Percentiles rank a stretch among this genome's conserved stretches.
Evolutionary conservation across 2,797 vertebrate species (phyloP).

Genomic region (Petrocephalus sullivani): DNA sequence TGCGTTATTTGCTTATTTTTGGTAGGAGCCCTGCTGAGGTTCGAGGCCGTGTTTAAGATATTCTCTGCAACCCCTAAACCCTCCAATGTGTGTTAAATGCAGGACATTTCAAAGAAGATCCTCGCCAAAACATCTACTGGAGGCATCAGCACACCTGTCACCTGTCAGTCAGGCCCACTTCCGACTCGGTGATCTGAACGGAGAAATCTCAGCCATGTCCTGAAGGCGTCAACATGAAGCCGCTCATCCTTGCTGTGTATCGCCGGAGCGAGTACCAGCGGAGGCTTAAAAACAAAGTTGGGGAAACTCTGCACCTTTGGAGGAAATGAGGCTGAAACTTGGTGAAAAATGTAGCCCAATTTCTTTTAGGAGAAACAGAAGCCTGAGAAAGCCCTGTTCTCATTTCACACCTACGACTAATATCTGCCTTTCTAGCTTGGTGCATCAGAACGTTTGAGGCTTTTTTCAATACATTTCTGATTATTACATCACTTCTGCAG

Average conservation of each 20-base stretch:
- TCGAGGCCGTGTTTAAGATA: not conserved
- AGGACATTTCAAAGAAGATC: not conserved
- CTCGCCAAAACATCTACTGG: not conserved
- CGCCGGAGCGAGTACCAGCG: not conserved
- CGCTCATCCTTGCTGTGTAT: not conserved
- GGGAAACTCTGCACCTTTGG: not conserved
- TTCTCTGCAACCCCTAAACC: not conserved
- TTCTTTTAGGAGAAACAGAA: not conserved
- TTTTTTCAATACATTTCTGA: not conserved
- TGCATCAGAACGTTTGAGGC: not conserved
- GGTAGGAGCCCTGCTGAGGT: not conserved
- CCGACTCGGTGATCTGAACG: conserved; percentile 6
- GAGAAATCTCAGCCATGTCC: not conserved
- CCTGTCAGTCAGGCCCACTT: conserved; percentile 5
- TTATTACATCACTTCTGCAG: conserved; percentile 12
- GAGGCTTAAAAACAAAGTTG: not conserved
- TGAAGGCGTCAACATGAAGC: conserved; percentile 7
- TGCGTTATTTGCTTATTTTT: not conserved
- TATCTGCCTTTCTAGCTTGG: not conserved
- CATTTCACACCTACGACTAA: not conserved
- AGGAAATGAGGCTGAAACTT: conserved; percentile 9
- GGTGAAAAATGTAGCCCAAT: not conserved
- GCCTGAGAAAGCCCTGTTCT: not conserved
- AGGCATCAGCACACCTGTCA: not conserved
- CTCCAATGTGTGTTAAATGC: not conserved